Percentiles rank a stretch among this genome's conserved stretches.
These are phyloP conservation scores for Thaleichthys pacificus DNA, from an alignment of 2,797 vertebrate species.

Conservation along the genomic window DNA sequence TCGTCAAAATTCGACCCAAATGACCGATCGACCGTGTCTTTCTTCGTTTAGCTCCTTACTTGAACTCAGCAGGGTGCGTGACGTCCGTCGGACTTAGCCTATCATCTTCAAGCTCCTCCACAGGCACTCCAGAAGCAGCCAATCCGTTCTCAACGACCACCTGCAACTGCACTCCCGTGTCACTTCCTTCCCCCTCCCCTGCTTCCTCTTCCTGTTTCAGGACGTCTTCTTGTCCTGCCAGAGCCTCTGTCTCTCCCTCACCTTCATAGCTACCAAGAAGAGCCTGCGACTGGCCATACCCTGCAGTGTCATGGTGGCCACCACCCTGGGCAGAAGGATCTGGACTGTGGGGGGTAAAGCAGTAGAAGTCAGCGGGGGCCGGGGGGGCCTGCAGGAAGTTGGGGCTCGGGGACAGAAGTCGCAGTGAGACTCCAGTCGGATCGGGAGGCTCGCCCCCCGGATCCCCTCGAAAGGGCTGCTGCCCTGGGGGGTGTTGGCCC, in stretches of 20 bases:
- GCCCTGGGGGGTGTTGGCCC: constrained; percentile 63
- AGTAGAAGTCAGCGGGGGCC: constrained; percentile 84
- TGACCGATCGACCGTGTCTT: too few relatives aligned
- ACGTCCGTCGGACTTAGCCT: constrained; percentile 72
- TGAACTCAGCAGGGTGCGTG: constrained; percentile 91
- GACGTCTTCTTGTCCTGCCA: constrained; percentile 50
- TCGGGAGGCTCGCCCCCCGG: constrained; percentile 82
- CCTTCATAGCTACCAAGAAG: constrained; percentile 85
- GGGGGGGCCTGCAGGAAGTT: constrained; percentile 77
- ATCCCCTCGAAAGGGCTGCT: constrained; percentile 91
- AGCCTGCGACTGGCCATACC: constrained; percentile 87
- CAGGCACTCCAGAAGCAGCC: constrained; percentile 36
- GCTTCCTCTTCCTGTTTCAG: constrained; percentile 34
- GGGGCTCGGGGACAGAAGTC: constrained; percentile 38
- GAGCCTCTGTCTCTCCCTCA: constrained; percentile 73
- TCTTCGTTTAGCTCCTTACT: constrained; percentile 68
- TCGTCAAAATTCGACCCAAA: background rate
- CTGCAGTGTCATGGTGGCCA: constrained; percentile 93
- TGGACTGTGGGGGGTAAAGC: constrained; percentile 92
- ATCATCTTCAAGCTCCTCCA: constrained; percentile 70
- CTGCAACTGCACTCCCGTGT: background rate
- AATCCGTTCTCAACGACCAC: constrained; percentile 21
- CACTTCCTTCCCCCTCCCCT: background rate
- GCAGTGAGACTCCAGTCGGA: constrained; percentile 58
- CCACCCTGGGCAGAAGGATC: constrained; percentile 85